These are phyloP conservation scores for Thalpophila matura DNA, from an alignment of 2,888 invertebrate species.

Conservation along the genomic window DNA sequence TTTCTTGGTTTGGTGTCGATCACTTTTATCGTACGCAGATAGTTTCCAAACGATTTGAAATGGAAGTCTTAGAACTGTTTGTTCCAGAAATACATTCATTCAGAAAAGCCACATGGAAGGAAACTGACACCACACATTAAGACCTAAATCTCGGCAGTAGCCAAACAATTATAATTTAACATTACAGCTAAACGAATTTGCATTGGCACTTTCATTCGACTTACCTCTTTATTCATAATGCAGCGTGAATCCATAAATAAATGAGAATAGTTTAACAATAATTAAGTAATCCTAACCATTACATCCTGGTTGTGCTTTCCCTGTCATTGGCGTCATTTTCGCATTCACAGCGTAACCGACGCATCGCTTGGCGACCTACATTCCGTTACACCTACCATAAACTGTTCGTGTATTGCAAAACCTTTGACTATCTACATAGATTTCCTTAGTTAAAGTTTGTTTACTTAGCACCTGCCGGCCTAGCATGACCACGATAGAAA, in stretches of 20 bases:
- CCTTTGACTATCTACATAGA: conserved; percentile 40
- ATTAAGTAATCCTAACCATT: conserved; percentile 56
- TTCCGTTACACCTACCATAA: conserved; percentile 63
- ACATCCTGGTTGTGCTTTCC: conserved; percentile 68
- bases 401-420: conserved; percentile 61
- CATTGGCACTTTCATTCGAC: conserved; percentile 39
- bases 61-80: no score
- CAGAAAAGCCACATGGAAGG: no score
- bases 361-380: conserved; percentile 65
- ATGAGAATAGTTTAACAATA: conserved; percentile 47
- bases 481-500: no score
- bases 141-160: conserved; percentile 11
- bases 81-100: no score
- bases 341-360: conserved; percentile 63
- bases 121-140: no score
- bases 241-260: conserved; percentile 39
- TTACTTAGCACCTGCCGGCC: conserved; percentile 28
- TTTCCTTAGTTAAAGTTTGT: conserved; percentile 44
- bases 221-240: conserved; percentile 31
- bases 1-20: no score
- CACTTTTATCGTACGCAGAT: no score
- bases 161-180: conserved; percentile 31
- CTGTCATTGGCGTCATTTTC: conserved; percentile 64
- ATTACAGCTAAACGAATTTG: conserved; percentile 39
- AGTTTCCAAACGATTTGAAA: no score